Evolutionary conservation across 1,140 invertebrate species (phyloP).

Genomic region (Branchinecta lindahli): DNA sequence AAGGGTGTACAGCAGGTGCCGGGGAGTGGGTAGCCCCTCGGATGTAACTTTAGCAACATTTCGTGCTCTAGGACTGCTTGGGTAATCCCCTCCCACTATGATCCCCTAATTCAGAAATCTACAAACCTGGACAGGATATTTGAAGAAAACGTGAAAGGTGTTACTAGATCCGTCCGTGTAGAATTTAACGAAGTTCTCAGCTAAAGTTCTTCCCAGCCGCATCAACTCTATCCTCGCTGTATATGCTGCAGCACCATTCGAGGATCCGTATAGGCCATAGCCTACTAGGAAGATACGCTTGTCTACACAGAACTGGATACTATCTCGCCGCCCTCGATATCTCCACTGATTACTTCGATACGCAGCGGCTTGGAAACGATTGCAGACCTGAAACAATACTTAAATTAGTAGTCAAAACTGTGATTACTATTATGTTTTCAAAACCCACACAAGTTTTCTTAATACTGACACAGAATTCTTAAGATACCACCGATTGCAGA

Average conservation of each 20-base stretch:
- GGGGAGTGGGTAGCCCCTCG: too few species aligned
- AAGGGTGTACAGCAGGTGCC: too few species aligned
- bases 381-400: slow-evolving; percentile 52
- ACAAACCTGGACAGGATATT: slow-evolving; percentile 57
- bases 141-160: slow-evolving; percentile 83
- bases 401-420: slow-evolving; percentile 1
- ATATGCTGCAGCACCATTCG: slow-evolving; percentile 76
- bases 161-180: slow-evolving; percentile 85
- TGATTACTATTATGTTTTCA: slow-evolving; percentile 10
- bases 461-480: slow-evolving; percentile 12
- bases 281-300: slow-evolving; percentile 80
- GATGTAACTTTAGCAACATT: too few species aligned
- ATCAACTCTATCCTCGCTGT: slow-evolving; percentile 80
- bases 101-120: neutral
- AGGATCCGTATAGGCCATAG: slow-evolving; percentile 80
- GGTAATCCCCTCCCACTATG: too few species aligned
- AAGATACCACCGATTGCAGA: neutral
- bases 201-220: slow-evolving; percentile 60
- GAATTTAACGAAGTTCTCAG: slow-evolving; percentile 77
- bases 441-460: slow-evolving; percentile 1
- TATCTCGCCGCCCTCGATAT: slow-evolving; percentile 75
- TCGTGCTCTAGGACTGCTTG: too few species aligned
- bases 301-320: slow-evolving; percentile 83
- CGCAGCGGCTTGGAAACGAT: slow-evolving; percentile 86
- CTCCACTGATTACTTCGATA: slow-evolving; percentile 92